Percentiles rank a stretch among this genome's conserved stretches.
Conservation (phyloP, 2,888 invertebrate genomes). For the Xestia c-nigrum region DNA sequence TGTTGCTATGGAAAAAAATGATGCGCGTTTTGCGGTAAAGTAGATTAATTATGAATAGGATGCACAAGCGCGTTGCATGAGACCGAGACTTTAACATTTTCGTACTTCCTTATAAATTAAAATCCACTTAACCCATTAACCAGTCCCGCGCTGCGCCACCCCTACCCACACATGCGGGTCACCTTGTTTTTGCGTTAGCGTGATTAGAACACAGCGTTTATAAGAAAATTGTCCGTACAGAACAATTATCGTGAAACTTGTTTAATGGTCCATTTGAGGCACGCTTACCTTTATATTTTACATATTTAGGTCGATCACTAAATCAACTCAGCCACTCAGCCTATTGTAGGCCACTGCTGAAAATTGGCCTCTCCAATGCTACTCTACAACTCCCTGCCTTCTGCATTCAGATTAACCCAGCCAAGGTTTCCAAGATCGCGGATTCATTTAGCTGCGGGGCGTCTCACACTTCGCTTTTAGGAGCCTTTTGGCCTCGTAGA, state of each 20-base stretch:
- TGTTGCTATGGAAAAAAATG: not conserved
- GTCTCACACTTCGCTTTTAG: not conserved
- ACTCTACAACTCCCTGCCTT: not conserved
- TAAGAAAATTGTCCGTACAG: conserved; percentile 70
- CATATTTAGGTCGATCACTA: conserved; percentile 40
- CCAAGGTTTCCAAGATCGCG: too few relatives aligned
- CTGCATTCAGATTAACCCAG: too few relatives aligned
- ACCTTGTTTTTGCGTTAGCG: conserved; percentile 73
- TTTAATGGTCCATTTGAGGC: conserved; percentile 58
- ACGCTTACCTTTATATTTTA: conserved; percentile 43
- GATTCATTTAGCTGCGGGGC: not conserved
- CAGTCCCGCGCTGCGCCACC: conserved; percentile 38
- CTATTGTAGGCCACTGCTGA: not conserved
- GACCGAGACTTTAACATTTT: not conserved
- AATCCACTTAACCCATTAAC: conserved; percentile 25
- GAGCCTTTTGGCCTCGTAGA: too few relatives aligned
- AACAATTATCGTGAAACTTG: conserved; percentile 70
- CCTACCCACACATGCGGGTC: conserved; percentile 67
- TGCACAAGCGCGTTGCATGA: not conserved
- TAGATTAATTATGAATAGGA: not conserved
- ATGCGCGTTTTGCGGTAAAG: not conserved
- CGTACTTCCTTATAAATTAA: not conserved
- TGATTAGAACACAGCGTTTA: conserved; percentile 71
- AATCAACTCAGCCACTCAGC: not conserved
- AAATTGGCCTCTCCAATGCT: not conserved